Evolutionary conservation across 2,797 vertebrate genomes (phyloP).

Genomic region (Lagorchestes hirsutus): DNA sequence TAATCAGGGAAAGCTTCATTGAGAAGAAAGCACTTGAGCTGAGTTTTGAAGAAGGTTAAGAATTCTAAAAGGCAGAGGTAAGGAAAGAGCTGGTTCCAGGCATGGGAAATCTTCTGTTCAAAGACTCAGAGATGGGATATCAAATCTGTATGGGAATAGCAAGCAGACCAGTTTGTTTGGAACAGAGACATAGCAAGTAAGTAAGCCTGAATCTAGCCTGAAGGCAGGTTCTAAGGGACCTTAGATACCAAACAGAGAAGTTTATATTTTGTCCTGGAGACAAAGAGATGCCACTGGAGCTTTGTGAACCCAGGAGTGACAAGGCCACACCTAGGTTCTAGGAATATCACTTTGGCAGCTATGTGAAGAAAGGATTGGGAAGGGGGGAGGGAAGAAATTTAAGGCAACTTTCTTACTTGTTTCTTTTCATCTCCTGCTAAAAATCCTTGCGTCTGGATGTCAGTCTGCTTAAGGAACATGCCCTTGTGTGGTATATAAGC

Average conservation of each 20-base stretch:
- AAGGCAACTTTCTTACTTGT: neutral
- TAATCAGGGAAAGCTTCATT: neutral
- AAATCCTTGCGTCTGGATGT: neutral
- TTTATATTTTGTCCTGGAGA: neutral
- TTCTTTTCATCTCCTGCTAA: neutral
- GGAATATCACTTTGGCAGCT: too few species aligned
- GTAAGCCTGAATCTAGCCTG: neutral
- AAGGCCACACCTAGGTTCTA: neutral
- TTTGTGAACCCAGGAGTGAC: neutral
- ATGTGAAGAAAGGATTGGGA: too few species aligned
- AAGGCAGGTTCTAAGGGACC: neutral
- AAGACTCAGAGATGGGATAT: neutral
- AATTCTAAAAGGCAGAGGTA: neutral
- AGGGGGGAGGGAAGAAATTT: neutral
- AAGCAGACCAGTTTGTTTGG: neutral
- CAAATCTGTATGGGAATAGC: too few species aligned
- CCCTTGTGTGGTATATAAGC: neutral
- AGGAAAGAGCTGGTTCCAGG: neutral
- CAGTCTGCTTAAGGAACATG: neutral
- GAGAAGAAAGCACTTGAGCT: neutral
- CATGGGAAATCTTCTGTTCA: neutral
- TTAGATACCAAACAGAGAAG: neutral
- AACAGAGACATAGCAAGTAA: neutral
- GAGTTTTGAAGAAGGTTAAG: neutral
- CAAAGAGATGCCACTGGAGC: neutral